These are phyloP conservation scores for Anguilla anguilla DNA, from an alignment of 2,797 vertebrate genomes.

Conservation along the genomic window DNA sequence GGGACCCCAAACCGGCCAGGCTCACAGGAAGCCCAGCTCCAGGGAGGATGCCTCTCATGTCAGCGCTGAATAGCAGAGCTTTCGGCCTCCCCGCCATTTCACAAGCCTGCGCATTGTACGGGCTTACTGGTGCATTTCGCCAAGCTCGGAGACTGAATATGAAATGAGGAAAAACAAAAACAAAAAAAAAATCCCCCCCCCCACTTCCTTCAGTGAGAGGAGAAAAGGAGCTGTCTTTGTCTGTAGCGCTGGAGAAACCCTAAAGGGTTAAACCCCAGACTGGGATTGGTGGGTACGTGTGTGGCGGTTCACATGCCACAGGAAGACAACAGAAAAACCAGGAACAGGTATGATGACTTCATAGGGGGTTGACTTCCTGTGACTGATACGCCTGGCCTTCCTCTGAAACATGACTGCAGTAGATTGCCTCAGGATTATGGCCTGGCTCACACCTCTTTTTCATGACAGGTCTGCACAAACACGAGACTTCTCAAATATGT, in stretches of 20 bases:
- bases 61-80: background rate
- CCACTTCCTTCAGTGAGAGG: background rate
- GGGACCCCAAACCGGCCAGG: background rate
- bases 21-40: conserved; percentile 13
- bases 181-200: background rate
- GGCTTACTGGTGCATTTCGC: conserved; percentile 13
- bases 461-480: conserved; percentile 4
- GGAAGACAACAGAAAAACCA: background rate
- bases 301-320: background rate
- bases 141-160: background rate
- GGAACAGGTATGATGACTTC: background rate
- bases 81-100: background rate
- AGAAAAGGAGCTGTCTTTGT: background rate
- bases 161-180: background rate
- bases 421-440: background rate
- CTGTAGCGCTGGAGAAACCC: background rate
- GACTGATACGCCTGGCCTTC: background rate
- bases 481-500: conserved; percentile 1
- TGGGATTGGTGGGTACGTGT: background rate
- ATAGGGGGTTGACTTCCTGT: conserved; percentile 7
- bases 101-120: background rate
- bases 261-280: conserved; percentile 10
- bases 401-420: background rate
- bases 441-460: background rate
- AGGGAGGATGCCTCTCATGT: background rate